Evolutionary conservation across 1,140 invertebrate genomes (phyloP).

Genomic region (Hyphantria cunea): DNA sequence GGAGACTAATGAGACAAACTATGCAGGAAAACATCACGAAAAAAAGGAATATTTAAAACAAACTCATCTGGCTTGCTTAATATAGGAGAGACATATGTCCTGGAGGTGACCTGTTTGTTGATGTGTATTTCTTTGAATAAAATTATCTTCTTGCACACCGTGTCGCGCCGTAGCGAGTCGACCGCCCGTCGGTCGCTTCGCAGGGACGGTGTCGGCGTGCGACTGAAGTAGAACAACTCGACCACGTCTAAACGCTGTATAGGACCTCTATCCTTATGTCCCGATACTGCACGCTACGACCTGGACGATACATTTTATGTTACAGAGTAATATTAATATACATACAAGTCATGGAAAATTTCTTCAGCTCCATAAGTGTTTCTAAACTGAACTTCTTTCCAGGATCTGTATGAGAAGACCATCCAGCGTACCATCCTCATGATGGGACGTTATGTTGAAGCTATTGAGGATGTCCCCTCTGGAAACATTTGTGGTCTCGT

Average conservation of each 20-base stretch:
- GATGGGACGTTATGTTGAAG: slow-evolving; percentile 99
- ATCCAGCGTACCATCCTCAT: slow-evolving; percentile 99
- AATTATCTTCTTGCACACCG: slow-evolving; percentile 42
- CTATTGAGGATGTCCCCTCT: slow-evolving; percentile 99
- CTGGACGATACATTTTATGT: slow-evolving; percentile 61
- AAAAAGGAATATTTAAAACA: no score
- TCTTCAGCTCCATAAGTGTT: no score
- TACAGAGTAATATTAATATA: no score
- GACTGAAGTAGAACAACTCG: slow-evolving; percentile 49
- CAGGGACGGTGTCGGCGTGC: slow-evolving; percentile 51
- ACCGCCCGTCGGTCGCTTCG: slow-evolving; percentile 10
- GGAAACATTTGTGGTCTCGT: slow-evolving; percentile 99
- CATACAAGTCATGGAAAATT: no score
- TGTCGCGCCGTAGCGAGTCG: slow-evolving; percentile 54
- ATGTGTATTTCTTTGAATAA: no score
- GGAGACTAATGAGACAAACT: background rate
- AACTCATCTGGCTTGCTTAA: no score
- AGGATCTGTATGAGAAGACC: slow-evolving; percentile 98
- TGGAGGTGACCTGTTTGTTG: no score
- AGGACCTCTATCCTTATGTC: slow-evolving; percentile 87
- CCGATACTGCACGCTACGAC: slow-evolving; percentile 82
- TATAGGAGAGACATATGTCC: no score
- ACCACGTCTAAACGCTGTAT: slow-evolving; percentile 81
- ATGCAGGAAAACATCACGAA: no score
- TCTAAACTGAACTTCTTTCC: no score